Percentiles rank a stretch among this genome's conserved stretches.
Conservation (phyloP, 92 coral and sea anemone species). For the Nematostella vectensis region DNA sequence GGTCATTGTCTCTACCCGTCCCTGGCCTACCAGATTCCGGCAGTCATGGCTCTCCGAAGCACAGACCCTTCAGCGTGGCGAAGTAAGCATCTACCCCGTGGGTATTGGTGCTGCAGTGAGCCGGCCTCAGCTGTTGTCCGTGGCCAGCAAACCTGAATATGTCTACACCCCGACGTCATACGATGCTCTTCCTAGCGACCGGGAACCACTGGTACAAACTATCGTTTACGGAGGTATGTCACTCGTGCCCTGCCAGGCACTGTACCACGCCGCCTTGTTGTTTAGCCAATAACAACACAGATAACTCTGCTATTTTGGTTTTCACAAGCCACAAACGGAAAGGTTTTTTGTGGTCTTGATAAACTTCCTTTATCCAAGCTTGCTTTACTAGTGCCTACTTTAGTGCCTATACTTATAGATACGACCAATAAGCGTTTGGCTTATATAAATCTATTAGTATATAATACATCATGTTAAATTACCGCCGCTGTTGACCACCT, state of each 20-base stretch:
- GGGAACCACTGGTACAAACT: slow-evolving; percentile 14
- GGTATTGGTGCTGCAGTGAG: slow-evolving; percentile 34
- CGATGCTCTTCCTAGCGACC: slow-evolving; percentile 14
- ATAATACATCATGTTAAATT: too few species aligned
- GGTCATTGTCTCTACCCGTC: background rate
- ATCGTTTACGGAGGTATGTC: slow-evolving; percentile 23
- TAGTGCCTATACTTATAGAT: too few species aligned
- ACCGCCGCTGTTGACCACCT: too few species aligned
- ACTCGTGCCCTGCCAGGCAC: background rate
- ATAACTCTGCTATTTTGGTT: too few species aligned
- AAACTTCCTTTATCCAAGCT: too few species aligned
- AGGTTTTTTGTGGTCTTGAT: too few species aligned
- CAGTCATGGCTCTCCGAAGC: background rate
- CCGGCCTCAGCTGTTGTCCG: slow-evolving; percentile 19
- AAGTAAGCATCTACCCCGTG: slow-evolving; percentile 33
- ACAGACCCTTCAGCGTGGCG: slow-evolving; percentile 11
- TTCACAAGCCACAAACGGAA: too few species aligned
- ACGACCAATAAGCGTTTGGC: too few species aligned
- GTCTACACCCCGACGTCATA: slow-evolving; percentile 36
- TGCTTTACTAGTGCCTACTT: too few species aligned
- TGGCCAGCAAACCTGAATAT: slow-evolving; percentile 28
- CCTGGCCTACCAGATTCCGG: background rate
- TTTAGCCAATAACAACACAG: too few species aligned
- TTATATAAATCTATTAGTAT: too few species aligned
- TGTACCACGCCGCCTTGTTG: too few species aligned